A percentile compares a stretch with the other conserved stretches of the same genome.
phyloP scores from a whole-genome alignment of 2,113 vertebrate species.

The Poecilia latipinna region DNA sequence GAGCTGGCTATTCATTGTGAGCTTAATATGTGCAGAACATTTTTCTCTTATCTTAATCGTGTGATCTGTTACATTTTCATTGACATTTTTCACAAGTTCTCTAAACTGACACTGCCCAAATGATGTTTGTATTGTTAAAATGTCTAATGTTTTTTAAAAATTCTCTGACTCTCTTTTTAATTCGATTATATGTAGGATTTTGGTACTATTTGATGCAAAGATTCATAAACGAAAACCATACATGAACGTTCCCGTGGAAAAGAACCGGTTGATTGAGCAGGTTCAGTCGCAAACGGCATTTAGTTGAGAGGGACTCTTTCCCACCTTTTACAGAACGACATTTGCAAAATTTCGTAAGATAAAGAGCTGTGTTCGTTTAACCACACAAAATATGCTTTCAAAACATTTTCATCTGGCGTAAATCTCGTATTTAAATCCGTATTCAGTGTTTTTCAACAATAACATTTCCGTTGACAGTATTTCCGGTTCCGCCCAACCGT shows the following conservation, averaged over 20 bases:
- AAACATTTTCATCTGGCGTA: background rate
- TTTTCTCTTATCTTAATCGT: background rate
- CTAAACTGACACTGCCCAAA: background rate
- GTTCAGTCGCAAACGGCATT: background rate
- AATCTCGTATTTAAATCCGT: background rate
- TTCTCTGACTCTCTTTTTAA: background rate
- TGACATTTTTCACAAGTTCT: no score
- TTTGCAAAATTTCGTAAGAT: background rate
- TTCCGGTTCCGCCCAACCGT: slow-evolving; percentile 14
- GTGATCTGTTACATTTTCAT: background rate
- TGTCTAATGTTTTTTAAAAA: background rate
- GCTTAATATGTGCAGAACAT: no score
- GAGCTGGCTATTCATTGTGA: background rate
- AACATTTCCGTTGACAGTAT: slow-evolving; percentile 1
- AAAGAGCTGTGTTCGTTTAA: background rate
- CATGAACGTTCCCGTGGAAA: background rate
- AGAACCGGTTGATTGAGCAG: background rate
- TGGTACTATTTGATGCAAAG: no score
- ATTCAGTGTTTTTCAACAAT: background rate
- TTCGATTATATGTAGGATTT: background rate
- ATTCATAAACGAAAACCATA: no score
- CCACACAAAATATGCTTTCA: background rate
- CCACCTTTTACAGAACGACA: background rate
- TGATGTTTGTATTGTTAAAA: background rate
- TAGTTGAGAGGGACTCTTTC: background rate